phyloP scores from a whole-genome alignment of 2,888 invertebrate species.

The Deroplatys truncata region DNA sequence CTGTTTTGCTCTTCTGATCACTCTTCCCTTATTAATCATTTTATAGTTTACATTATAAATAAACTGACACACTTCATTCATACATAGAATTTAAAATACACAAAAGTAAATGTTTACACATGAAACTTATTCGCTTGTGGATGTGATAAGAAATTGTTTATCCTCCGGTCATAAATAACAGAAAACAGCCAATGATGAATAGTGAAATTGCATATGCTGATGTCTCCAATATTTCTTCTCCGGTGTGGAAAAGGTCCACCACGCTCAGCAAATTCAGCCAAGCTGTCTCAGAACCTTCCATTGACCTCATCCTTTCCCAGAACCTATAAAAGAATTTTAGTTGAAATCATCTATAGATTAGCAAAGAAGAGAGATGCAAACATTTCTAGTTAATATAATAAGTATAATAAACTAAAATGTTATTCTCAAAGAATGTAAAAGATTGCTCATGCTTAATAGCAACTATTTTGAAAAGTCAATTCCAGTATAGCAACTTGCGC shows the following conservation, averaged over 20 bases:
- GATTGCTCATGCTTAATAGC: too few species aligned
- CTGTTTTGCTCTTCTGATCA: too few species aligned
- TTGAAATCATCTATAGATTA: too few species aligned
- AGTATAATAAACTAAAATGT: too few species aligned
- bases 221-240: slow-evolving; percentile 9
- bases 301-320: neutral
- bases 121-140: too few species aligned
- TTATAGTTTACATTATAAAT: neutral
- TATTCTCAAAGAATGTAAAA: too few species aligned
- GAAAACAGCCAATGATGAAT: neutral
- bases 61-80: too few species aligned
- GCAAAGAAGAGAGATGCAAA: too few species aligned
- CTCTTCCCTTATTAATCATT: too few species aligned
- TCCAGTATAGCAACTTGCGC: too few species aligned
- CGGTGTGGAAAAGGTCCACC: slow-evolving; percentile 1
- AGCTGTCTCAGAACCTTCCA: slow-evolving; percentile 11
- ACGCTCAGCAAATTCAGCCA: slow-evolving; percentile 13
- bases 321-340: neutral
- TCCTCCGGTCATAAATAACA: neutral
- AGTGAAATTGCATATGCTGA: neutral
- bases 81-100: neutral
- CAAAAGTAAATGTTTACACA: neutral
- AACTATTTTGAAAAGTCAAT: too few species aligned
- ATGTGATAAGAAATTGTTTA: neutral
- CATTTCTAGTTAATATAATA: too few species aligned